Base-by-base conservation (phyloP, 2,888 invertebrate species). In the Tupiocoris notatus region DNA sequence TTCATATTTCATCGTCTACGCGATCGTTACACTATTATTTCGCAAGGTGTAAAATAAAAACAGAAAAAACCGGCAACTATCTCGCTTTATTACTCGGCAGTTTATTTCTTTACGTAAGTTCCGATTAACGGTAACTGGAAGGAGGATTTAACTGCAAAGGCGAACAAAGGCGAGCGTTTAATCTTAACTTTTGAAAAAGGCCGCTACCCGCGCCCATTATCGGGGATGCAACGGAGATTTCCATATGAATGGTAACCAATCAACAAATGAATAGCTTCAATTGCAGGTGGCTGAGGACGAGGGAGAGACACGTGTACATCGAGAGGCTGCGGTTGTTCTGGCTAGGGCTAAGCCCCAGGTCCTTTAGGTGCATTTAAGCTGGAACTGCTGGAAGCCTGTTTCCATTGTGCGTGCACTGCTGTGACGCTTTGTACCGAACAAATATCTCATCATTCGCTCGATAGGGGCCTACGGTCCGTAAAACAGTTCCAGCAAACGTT, bases 191-290 rank as follows among this genome's bases (percentile, higher is more conserved):
- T 20, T 62, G 62, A 62, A 73, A 24, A 70, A 3, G 18, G 24
- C 16, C 59, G 59, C 59, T 3, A 20, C 59, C 20, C 3, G 6
- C 59, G 25, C 3, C 59, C 61, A 59, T 59, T 73, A 62, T 62
- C 73, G 23, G 20, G 20, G 59, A 24, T 18, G 71, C 18, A 2
- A 6, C 25, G 12, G 17, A 23, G 20, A n/a, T 73, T 73, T 62
- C 39, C 73, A 73, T 73, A 21, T 73, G 73, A 73, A 73, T 73
- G 73, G 73, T 3, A 62, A 54, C 61, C 73, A 73, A 73, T 73
- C 73, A 73, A 73, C 73, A 73, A 73, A 39, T 73, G 73, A 73
- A 73, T 73, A 20, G 73, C 61, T 61, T 73, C 73, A 73, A 73
- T 73, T 73, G 73, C 73, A 73, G 73, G 73, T 73, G 73, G 73